A percentile compares a stretch with the other conserved stretches of the same genome.
Conservation (phyloP, 2,113 vertebrate species). For the Polypterus bichir region DNA sequence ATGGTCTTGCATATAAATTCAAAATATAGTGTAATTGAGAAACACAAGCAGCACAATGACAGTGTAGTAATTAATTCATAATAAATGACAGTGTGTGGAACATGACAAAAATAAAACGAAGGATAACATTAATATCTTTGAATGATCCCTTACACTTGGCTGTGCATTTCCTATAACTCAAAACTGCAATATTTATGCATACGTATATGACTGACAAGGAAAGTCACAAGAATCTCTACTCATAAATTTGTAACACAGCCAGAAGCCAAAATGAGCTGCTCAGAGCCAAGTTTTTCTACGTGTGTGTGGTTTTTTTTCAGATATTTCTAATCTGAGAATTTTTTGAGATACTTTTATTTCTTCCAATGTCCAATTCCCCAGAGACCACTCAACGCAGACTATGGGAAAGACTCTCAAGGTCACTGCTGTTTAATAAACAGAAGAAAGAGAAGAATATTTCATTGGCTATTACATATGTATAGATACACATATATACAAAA, state of each 20-base stretch:
- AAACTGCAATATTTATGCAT: not conserved
- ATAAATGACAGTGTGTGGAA: no score
- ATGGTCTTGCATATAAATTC: no score
- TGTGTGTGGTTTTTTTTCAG: not conserved
- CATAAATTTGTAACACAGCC: not conserved
- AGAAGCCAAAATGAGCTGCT: not conserved
- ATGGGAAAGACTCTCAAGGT: not conserved
- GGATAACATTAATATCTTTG: no score
- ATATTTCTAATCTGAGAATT: constrained; percentile 11
- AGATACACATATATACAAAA: not conserved
- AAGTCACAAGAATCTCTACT: not conserved
- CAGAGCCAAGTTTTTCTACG: not conserved
- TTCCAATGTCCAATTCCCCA: constrained; percentile 26
- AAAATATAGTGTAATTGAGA: no score
- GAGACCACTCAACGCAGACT: constrained; percentile 5
- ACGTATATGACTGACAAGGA: not conserved
- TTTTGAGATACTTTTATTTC: constrained; percentile 8
- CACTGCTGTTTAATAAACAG: constrained; percentile 1
- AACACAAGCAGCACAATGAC: no score
- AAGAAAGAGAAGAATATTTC: constrained; percentile 13
- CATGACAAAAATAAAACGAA: no score
- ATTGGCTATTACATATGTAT: constrained; percentile 32
- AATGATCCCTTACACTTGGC: no score
- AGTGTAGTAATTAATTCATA: no score
- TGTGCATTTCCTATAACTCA: no score